These are phyloP conservation scores for Seriola dumerili DNA, from an alignment of 2,113 vertebrate genomes.

Conservation along the genomic window DNA sequence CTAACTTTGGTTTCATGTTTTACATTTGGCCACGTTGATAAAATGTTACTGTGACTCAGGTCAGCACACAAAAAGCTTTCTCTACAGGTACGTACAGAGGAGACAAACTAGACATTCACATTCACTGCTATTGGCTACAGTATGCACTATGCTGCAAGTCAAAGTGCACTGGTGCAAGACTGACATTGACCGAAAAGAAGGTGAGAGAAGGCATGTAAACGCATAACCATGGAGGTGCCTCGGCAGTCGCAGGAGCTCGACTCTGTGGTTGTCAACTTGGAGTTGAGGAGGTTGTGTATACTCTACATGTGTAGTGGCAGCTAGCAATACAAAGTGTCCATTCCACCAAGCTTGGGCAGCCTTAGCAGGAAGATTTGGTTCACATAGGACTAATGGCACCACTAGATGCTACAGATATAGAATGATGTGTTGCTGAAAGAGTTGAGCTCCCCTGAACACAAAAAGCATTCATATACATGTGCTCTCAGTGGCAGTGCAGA, in stretches of 20 bases:
- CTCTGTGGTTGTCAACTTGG: constrained; percentile 71
- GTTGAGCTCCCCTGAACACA: constrained; percentile 85
- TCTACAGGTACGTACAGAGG: constrained; percentile 57
- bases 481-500: constrained; percentile 78
- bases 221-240: constrained; percentile 83
- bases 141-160: constrained; percentile 78
- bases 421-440: constrained; percentile 64
- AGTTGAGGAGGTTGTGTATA: constrained; percentile 44
- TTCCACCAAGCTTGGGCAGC: constrained; percentile 55
- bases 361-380: constrained; percentile 48
- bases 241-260: constrained; percentile 82
- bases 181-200: constrained; percentile 72
- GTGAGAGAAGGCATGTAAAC: constrained; percentile 80
- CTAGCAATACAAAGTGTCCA: constrained; percentile 38
- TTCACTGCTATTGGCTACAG: constrained; percentile 75
- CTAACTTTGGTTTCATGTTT: constrained; percentile 13
- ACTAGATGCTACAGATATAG: constrained; percentile 18
- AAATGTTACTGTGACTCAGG: constrained; percentile 15
- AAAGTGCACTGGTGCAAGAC: constrained; percentile 80
- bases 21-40: constrained; percentile 14
- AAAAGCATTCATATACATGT: constrained; percentile 78
- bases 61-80: constrained; percentile 83
- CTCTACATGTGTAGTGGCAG: constrained; percentile 34
- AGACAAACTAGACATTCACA: constrained; percentile 73
- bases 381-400: constrained; percentile 19